These are phyloP conservation scores for Nezara viridula DNA, from an alignment of 2,888 invertebrate species.

Conservation along the genomic window DNA sequence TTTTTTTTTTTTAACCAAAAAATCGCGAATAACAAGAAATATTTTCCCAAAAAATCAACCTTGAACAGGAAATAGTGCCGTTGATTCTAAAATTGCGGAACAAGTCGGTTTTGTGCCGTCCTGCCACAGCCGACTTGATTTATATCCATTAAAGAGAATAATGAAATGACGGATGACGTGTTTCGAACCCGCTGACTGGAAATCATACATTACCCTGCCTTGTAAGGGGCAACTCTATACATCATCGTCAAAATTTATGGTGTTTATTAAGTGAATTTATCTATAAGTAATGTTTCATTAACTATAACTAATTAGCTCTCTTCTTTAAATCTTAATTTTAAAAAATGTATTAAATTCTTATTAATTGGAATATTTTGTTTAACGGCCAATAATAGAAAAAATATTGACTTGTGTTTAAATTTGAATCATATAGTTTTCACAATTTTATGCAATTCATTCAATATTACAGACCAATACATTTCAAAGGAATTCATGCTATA, in stretches of 20 bases:
- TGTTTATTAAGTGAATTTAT: slow-evolving; percentile 4
- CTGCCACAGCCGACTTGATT: background rate
- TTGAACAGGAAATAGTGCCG: background rate
- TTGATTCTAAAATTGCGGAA: background rate
- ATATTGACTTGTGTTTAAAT: too few species aligned
- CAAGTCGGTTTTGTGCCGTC: background rate
- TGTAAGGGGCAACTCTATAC: background rate
- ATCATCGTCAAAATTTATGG: background rate
- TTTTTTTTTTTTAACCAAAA: too few species aligned
- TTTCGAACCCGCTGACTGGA: background rate
- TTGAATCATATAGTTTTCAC: too few species aligned
- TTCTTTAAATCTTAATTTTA: too few species aligned
- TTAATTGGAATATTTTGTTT: too few species aligned
- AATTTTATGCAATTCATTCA: too few species aligned
- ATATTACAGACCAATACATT: too few species aligned
- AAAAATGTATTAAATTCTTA: too few species aligned
- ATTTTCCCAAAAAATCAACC: background rate
- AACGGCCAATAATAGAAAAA: too few species aligned
- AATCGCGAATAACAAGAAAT: too few species aligned
- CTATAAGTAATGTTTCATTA: background rate
- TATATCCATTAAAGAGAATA: background rate
- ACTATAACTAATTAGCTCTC: background rate
- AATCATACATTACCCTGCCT: background rate
- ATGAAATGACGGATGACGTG: slow-evolving; percentile 26
- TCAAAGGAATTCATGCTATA: too few species aligned